Percentiles rank a stretch among this genome's conserved stretches.
Evolutionary conservation across 2,797 vertebrate species (phyloP).

Genomic region (Pyrocephalus nanus): DNA sequence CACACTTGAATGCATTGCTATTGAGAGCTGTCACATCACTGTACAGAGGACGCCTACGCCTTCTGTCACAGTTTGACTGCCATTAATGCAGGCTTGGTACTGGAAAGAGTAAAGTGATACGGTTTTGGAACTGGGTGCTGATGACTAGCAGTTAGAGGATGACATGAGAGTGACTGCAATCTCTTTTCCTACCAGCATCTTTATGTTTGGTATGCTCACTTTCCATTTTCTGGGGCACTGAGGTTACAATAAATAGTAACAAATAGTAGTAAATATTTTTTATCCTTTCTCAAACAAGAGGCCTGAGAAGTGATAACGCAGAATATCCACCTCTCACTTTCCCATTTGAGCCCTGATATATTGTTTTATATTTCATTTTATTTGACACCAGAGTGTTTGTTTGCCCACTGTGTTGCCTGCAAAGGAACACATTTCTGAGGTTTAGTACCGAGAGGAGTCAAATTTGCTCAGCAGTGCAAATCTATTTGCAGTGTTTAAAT

Average conservation of each 20-base stretch:
- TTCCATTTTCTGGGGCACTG: neutral
- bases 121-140: neutral
- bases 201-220: neutral
- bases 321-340: neutral
- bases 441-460: slow-evolving; percentile 49
- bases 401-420: slow-evolving; percentile 42
- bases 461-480: slow-evolving; percentile 64
- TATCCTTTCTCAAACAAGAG: neutral
- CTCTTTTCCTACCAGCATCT: neutral
- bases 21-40: neutral
- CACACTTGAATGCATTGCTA: neutral
- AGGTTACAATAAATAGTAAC: neutral
- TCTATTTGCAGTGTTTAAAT: slow-evolving; percentile 58
- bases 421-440: slow-evolving; percentile 57
- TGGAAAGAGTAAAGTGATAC: neutral
- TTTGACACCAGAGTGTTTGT: slow-evolving; percentile 53
- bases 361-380: slow-evolving; percentile 51
- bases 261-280: neutral
- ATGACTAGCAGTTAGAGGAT: neutral
- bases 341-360: neutral
- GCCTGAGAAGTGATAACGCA: neutral
- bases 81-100: neutral
- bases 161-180: neutral
- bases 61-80: neutral
- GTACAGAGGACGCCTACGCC: accelerated